Base-by-base conservation (phyloP, 2,888 invertebrate species). In the Lepidochrysops patricia region DNA sequence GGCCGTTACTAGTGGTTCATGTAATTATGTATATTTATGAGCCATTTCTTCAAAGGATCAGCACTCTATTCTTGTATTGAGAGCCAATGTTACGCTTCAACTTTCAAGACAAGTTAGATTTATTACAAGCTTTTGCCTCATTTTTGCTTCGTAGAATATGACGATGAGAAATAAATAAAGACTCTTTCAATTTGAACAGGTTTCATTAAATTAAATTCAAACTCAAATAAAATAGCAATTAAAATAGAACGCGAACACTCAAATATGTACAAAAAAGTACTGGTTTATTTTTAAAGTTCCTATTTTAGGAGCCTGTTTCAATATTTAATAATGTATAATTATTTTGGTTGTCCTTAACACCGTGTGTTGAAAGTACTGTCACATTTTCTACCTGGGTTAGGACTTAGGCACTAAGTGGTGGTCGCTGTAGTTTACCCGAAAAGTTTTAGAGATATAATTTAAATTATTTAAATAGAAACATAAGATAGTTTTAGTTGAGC, bases 1-100 rank as follows among this genome's bases (percentile, higher is more conserved):
- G 56, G 61, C 58, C 58, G 54, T 54, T 12, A 23, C 7, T 29
- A 54, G 19, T 54, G 29, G 32, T 29, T 54, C 54, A 54, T 19
- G 32, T 26, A 50, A 54, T 29, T 54, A 29, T 54, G 32, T 29
- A 15, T 27, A 26, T 54, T 54, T 32, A 32, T 54, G 27, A 54
- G 37, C 27, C 19, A 50, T 52, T 35, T 52, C 23, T 43, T 43
- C 43, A 43, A 23, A 23, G 43, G 43, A 35, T 9, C 7, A 52
- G 13, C 19, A 50, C 37, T 19, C 43, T 29, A 32, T 12, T 34
- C 26, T 35, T 60, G 37, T 15, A 57, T 34, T 57, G n/a, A n/a
- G n/a, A n/a, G n/a, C n/a, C n/a, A n/a, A n/a, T n/a, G n/a, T n/a
- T n/a, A n/a, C n/a, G n/a, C n/a, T n/a, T n/a, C n/a, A n/a, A n/a